Evolutionary conservation across 2,113 vertebrate genomes (phyloP).

Genomic region (Cyanoramphus novaezelandiae): DNA sequence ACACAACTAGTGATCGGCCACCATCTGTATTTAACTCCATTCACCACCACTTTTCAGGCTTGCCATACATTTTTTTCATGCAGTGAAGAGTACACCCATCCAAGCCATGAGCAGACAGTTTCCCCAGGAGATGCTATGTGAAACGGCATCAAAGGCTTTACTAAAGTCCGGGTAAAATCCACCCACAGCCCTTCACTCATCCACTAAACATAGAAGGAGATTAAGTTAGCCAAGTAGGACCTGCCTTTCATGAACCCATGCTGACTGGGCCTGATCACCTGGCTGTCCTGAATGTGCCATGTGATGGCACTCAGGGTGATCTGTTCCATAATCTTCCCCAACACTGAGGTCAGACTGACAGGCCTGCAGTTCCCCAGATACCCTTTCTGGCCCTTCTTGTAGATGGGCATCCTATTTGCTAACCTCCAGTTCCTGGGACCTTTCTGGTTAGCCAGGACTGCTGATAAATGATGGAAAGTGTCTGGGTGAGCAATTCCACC

Average conservation of each 20-base stretch:
- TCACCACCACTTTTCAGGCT: neutral
- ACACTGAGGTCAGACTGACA: neutral
- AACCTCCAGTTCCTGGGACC: neutral
- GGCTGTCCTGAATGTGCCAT: rapidly evolving
- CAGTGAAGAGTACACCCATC: rapidly evolving
- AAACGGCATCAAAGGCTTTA: neutral
- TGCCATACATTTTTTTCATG: neutral
- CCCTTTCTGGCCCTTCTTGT: neutral
- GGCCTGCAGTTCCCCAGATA: neutral
- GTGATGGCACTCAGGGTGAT: neutral
- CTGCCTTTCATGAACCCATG: neutral
- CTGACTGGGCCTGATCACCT: neutral
- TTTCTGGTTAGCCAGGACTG: neutral
- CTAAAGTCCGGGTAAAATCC: neutral
- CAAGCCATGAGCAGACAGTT: neutral
- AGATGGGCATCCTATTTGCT: neutral
- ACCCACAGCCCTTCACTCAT: neutral
- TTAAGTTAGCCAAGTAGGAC: neutral
- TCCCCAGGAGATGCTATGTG: neutral
- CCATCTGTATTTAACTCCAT: neutral
- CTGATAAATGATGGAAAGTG: neutral
- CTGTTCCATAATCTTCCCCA: neutral
- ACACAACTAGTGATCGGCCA: too few relatives aligned
- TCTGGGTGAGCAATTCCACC: neutral
- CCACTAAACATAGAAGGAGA: neutral